These are phyloP conservation scores for Rhipidura dahli DNA, from an alignment of 2,113 vertebrate species.

Conservation along the genomic window DNA sequence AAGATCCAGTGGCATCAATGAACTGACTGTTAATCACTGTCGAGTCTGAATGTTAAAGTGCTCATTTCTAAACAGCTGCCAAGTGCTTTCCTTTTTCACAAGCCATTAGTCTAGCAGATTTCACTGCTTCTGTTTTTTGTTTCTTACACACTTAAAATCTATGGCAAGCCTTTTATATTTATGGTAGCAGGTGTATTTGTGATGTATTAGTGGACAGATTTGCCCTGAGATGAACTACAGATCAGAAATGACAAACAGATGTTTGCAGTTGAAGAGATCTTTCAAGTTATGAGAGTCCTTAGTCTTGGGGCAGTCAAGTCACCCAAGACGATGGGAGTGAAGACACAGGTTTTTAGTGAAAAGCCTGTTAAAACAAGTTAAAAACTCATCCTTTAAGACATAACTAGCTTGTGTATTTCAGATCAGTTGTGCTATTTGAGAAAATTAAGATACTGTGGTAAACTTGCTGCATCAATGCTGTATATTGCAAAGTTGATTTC, in stretches of 20 bases:
- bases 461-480: not conserved
- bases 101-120: not conserved
- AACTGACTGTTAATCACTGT: constrained; percentile 14
- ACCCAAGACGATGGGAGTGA: not conserved
- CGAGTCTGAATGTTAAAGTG: not conserved
- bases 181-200: not conserved
- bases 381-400: not conserved
- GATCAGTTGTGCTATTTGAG: not conserved
- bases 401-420: not conserved
- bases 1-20: not conserved
- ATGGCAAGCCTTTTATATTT: not conserved
- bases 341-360: not conserved
- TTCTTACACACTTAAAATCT: not conserved
- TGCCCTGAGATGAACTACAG: not conserved
- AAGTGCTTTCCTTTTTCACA: not conserved
- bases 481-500: not conserved
- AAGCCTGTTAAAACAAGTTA: not conserved
- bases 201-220: not conserved
- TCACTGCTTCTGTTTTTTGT: not conserved
- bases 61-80: not conserved
- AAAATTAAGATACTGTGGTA: not conserved
- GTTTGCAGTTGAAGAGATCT: not conserved
- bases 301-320: not conserved
- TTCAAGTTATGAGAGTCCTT: not conserved
- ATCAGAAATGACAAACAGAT: not conserved